A percentile compares a stretch with the other conserved stretches of the same genome.
These are phyloP conservation scores for Callithrix jacchus DNA, from an alignment of 2,113 vertebrate genomes.

Conservation along the genomic window DNA sequence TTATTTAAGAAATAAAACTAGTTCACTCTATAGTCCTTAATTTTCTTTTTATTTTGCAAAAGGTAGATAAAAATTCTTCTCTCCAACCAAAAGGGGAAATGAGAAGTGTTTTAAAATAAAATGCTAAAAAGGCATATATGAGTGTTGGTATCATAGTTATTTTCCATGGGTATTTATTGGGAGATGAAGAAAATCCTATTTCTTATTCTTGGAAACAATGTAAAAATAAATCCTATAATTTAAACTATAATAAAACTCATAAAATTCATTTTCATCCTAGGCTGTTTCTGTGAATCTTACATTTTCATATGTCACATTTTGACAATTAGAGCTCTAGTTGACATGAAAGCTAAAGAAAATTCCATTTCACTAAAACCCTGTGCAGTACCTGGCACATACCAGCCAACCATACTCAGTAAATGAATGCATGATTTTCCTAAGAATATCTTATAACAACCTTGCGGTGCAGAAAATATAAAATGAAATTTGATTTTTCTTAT, in stretches of 20 bases:
- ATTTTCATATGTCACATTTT: background rate
- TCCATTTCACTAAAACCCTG: background rate
- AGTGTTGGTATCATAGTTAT: background rate
- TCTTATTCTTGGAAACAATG: background rate
- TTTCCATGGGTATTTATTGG: background rate
- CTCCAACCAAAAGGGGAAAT: background rate
- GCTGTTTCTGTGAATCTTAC: background rate
- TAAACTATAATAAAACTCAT: background rate
- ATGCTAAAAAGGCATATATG: background rate
- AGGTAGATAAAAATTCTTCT: background rate
- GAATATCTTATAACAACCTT: background rate
- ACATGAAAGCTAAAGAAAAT: background rate
- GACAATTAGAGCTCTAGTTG: background rate
- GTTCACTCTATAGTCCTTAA: background rate
- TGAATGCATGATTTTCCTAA: background rate
- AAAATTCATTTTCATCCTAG: conserved; percentile 9
- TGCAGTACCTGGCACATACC: background rate
- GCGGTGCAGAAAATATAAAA: background rate
- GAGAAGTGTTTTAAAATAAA: background rate
- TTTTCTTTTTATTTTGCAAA: background rate
- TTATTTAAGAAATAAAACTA: background rate
- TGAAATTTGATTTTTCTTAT: background rate
- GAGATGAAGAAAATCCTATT: background rate
- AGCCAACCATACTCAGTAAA: background rate
- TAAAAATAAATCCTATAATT: background rate